Conservation (phyloP, 2,797 vertebrate species). For the Gorsachius magnificus region DNA sequence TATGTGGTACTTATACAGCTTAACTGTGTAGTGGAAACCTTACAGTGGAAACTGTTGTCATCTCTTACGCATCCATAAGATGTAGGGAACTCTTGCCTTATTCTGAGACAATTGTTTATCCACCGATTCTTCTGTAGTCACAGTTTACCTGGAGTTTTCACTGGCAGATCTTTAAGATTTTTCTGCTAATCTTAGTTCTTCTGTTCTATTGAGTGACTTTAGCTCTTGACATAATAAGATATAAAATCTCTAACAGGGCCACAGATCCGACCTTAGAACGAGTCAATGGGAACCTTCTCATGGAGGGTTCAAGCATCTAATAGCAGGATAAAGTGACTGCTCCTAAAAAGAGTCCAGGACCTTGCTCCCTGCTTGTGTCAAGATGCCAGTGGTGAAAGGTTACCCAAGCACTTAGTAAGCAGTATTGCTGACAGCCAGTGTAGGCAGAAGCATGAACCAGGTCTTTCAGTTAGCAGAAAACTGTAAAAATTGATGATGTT, state of each 20-base stretch:
- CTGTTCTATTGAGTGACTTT: background rate
- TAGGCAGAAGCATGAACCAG: background rate
- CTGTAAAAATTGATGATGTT: background rate
- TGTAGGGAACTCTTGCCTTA: background rate
- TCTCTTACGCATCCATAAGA: background rate
- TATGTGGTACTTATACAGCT: background rate
- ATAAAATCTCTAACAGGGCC: background rate
- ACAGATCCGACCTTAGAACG: background rate
- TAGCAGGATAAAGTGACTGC: background rate
- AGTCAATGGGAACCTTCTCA: background rate
- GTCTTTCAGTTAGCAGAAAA: constrained; percentile 18
- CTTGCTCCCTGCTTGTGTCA: background rate
- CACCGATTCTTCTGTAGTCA: background rate
- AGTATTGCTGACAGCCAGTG: background rate
- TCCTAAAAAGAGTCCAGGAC: background rate
- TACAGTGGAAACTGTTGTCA: background rate
- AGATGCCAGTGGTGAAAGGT: background rate
- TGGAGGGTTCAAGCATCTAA: background rate
- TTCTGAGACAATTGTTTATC: background rate
- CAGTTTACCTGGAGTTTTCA: background rate
- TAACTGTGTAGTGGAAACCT: background rate
- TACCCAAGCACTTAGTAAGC: background rate
- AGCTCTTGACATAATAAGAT: background rate
- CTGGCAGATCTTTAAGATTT: background rate
- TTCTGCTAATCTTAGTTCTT: background rate